Evolutionary conservation across 92 coral and sea anemone species (phyloP).

Genomic region (Porites divaricata): DNA sequence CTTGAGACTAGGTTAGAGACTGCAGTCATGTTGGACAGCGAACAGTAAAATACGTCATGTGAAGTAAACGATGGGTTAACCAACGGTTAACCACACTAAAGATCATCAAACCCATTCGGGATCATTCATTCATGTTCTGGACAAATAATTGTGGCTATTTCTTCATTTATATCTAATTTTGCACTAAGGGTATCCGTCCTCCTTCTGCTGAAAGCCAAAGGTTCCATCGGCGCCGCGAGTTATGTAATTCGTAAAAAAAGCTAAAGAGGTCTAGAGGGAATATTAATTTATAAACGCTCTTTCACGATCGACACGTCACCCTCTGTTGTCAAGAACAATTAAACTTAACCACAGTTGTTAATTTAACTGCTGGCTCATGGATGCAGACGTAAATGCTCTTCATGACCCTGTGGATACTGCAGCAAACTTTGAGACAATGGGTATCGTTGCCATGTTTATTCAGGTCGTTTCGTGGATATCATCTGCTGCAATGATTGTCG

Average conservation of each 20-base stretch:
- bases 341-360: background rate
- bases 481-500: slow-evolving; percentile 94
- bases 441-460: slow-evolving; percentile 19
- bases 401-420: slow-evolving; percentile 14
- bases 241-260: background rate
- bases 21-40: slow-evolving; percentile 28
- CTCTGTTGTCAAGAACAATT: background rate
- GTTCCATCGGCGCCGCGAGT: too few species aligned
- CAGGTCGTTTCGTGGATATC: slow-evolving; percentile 83
- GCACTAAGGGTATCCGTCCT: too few species aligned
- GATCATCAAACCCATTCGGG: too few species aligned
- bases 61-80: too few species aligned
- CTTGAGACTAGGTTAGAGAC: slow-evolving; percentile 6
- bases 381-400: slow-evolving; percentile 10
- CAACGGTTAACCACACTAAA: too few species aligned
- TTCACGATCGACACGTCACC: slow-evolving; percentile 10
- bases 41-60: background rate
- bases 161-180: too few species aligned
- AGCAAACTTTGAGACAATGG: slow-evolving; percentile 18
- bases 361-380: slow-evolving; percentile 21
- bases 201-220: too few species aligned
- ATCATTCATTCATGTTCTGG: too few species aligned
- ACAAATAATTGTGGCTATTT: too few species aligned
- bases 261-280: too few species aligned
- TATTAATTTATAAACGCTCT: background rate